phyloP scores from a whole-genome alignment of 2,888 invertebrate species.

The Salpingus planirostris region DNA sequence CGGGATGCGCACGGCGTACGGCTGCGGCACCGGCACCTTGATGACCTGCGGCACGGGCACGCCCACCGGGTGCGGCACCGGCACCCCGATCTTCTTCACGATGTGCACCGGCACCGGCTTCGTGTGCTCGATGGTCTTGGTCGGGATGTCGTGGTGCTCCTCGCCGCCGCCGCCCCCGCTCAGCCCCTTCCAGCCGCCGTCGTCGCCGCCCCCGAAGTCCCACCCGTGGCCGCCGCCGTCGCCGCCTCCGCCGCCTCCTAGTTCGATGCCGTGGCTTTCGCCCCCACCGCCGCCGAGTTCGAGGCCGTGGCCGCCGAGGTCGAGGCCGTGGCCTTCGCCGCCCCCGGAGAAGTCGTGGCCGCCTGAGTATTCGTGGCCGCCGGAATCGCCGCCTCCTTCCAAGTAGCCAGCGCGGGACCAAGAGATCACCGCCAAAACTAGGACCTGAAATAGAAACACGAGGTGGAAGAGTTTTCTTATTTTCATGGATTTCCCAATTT shows the following conservation, averaged over 20 bases:
- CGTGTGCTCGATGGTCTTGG: constrained; percentile 57
- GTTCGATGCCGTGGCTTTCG: constrained; percentile 36
- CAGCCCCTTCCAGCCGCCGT: constrained; percentile 30
- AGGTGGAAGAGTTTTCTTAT: too few species aligned
- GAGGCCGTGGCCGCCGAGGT: constrained; percentile 10
- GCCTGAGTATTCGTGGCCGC: constrained; percentile 25
- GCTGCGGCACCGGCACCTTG: constrained; percentile 64
- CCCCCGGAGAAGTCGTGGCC: constrained; percentile 34
- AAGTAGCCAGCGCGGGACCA: constrained; percentile 27
- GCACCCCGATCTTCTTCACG: constrained; percentile 62
- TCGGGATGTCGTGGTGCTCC: constrained; percentile 43
- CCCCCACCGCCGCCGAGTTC: constrained; percentile 16
- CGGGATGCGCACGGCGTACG: constrained; percentile 62
- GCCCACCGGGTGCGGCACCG: constrained; percentile 63
- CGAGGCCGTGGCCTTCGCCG: constrained; percentile 14
- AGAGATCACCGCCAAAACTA: constrained; percentile 25
- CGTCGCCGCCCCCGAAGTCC: constrained; percentile 33
- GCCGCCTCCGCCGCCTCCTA: constrained; percentile 37
- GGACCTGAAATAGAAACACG: too few species aligned
- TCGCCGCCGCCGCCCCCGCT: constrained; percentile 39
- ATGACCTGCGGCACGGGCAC: constrained; percentile 58
- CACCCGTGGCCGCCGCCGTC: constrained; percentile 40
- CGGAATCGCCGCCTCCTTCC: constrained; percentile 18
- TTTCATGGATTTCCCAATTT: too few species aligned
- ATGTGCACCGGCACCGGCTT: constrained; percentile 62